Evolutionary conservation across 2,888 invertebrate species (phyloP), one percentile per base, ranked within the genome.

Genomic region (Drosophila mimetica): DNA sequence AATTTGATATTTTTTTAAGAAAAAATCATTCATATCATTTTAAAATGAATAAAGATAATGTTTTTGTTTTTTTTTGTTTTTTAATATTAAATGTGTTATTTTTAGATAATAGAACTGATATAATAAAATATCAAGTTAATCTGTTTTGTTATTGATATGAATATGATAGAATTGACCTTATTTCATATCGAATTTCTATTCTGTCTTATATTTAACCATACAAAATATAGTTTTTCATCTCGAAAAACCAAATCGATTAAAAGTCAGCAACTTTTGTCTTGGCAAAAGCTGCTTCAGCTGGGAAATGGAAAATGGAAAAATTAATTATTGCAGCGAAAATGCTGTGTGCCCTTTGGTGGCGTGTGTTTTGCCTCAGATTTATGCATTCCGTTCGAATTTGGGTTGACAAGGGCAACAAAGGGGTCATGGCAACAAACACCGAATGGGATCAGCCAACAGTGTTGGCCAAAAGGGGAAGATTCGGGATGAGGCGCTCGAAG

Each of bases 381-480:
- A 86, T 86, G 77, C 75, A 70, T 42, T 86, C 70, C 59, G 63
- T 66, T 59, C 53, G 59, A 77, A 85, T 71, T 78, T 67, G 76
- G 85, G 78, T 77, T 86, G 72, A 77, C 36, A 50, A 54, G 32
- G 34, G 34, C 48, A 53, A 28, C 66, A 32, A 50, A 22, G 42
- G 16, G 58, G 41, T 30, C 39, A 37, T 28, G 53, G 7, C 25
- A 54, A 14, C 63, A 51, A 16, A 44, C 57, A 47, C 7, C 51
- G 39, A 16, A 18, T 28, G 58, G 30, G 41, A 60, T 11, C 50
- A 55, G 47, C 59, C 47, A 34, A 32, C 30, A 30, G 16, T 11
- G 30, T 42, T 44, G 42, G 42, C 25, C 25, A 22, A 44, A 14
- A 25, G 4, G 4, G 14, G 14, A 8, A 39, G 13, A 41, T 11